Conservation (phyloP, 2,113 vertebrate species). For the Protobothrops flavoviridis region DNA sequence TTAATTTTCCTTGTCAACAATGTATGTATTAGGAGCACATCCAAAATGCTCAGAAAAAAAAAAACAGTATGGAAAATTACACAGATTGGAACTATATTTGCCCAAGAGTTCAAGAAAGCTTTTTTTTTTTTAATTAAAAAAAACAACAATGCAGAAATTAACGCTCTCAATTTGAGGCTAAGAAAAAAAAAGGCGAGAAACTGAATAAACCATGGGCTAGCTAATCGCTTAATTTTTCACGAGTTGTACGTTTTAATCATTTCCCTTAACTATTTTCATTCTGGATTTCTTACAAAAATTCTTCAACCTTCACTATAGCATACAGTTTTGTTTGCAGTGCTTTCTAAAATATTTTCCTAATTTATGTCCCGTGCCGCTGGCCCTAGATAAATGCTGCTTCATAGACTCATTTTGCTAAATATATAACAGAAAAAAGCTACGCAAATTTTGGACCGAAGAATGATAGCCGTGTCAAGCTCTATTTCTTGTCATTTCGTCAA, state of each 20-base stretch:
- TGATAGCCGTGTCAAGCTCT: background rate
- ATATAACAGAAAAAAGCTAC: background rate
- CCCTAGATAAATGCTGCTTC: background rate
- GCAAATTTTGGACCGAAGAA: background rate
- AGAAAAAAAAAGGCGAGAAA: background rate
- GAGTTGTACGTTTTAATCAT: background rate
- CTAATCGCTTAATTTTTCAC: background rate
- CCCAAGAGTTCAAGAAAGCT: background rate
- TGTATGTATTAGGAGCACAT: background rate
- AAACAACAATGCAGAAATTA: background rate
- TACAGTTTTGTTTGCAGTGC: background rate
- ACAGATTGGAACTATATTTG: background rate
- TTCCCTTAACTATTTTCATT: background rate
- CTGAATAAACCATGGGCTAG: background rate
- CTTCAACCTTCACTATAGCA: background rate
- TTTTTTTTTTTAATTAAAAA: background rate
- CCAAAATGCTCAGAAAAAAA: background rate
- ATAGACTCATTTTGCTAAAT: background rate
- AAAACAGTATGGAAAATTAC: background rate
- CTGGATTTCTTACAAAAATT: background rate
- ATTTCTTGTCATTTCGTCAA: background rate
- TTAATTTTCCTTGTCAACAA: background rate
- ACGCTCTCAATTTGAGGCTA: background rate
- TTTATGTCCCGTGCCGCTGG: accelerated
- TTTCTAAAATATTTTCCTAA: background rate